Base-by-base conservation (phyloP, 2,888 invertebrate genomes). In the Drosophila sordidula region DNA sequence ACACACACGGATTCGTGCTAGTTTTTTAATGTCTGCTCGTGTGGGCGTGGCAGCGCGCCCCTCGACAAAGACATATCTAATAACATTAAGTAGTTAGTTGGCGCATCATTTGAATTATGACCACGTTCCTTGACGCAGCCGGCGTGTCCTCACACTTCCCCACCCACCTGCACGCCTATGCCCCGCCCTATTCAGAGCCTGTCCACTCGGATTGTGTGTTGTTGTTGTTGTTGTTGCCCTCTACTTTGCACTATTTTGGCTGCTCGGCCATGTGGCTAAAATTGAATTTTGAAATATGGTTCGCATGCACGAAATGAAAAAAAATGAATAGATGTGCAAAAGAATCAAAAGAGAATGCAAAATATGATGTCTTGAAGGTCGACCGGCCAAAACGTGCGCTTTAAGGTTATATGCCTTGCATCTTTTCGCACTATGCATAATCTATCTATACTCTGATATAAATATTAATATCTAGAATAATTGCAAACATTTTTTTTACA, bases 31-130 rank as follows among this genome's bases (percentile, higher is more conserved):
- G 29, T 25, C 61, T 47, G 41, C 55, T 22, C 42, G 36, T 61
- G 59, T 45, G 64, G 78, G 75, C 71, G 70, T 79, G 83, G 69
- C 61, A 25, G 34, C 44, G 55, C 22, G 34, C 34, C 34, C 12
- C 66, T 46, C 58, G 55, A 55, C 63, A 49, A 58, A 75, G 74
- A 81, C 70, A 83, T 72, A 76, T 72, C 83, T 87, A 83, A 83
- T 87, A 83, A 81, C 83, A 87, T 87, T 83, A 83, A 76, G 85
- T 87, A 87, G 85, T 83, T 84, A 71, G 87, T 62, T 62, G 77
- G 66, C 87, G 82, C 85, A 70, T 83, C 85, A 76, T 83, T 83
- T 83, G 87, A 83, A 87, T 83, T 83, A 83, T 83, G 82, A 42
- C 85, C 83, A 87, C 83, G 83, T 83, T 78, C 76, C 59, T 57